phyloP scores from a whole-genome alignment of 2,797 vertebrate species.

The Gymnopithys bicolor region DNA sequence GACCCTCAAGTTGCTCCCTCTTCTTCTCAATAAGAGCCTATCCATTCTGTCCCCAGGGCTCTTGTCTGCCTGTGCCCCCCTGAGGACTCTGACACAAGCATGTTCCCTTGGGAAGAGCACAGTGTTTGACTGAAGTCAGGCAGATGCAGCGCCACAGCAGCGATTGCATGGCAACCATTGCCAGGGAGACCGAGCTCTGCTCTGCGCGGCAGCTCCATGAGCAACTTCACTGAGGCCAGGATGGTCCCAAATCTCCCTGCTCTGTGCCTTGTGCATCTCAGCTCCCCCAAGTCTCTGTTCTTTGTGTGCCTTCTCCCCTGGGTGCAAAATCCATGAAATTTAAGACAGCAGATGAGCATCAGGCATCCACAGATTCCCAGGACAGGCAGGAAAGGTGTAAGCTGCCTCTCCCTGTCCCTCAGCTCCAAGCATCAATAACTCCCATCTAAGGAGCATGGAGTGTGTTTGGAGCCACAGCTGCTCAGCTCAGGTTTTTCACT shows the following conservation, averaged over 20 bases:
- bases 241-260: background rate
- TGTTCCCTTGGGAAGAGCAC: background rate
- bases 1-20: background rate
- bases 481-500: background rate
- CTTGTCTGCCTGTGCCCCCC: background rate
- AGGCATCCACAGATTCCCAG: background rate
- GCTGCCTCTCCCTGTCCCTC: background rate
- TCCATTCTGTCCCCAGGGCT: background rate
- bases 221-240: background rate
- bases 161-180: slow-evolving; percentile 53
- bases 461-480: background rate
- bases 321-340: background rate
- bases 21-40: rapidly evolving
- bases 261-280: background rate
- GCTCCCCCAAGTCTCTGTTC: background rate
- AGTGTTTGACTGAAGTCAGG: background rate
- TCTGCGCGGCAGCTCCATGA: background rate
- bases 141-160: background rate
- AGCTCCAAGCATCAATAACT: background rate
- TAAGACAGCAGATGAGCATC: rapidly evolving
- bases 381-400: rapidly evolving
- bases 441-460: background rate
- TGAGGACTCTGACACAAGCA: rapidly evolving
- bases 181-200: slow-evolving; percentile 53
- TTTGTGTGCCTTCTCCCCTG: rapidly evolving